These are phyloP conservation scores for Heterodera filipjevi DNA, from an alignment of 2,888 invertebrate species.

Conservation along the genomic window DNA sequence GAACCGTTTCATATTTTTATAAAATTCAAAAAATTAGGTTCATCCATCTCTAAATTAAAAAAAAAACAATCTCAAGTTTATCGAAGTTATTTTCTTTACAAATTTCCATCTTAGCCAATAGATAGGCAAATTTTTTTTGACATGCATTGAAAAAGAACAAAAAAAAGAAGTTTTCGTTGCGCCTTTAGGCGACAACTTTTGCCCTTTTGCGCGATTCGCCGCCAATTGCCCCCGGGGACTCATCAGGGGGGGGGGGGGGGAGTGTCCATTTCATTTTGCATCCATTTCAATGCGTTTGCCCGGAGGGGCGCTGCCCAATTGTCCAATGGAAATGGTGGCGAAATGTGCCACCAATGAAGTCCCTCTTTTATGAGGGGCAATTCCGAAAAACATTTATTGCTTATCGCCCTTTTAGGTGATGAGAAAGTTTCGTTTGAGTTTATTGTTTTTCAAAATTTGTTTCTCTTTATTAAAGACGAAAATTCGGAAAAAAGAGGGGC, in stretches of 20 bases:
- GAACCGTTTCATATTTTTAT: no score
- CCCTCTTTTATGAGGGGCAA: not conserved
- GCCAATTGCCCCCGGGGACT: not conserved
- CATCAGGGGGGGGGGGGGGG: no score
- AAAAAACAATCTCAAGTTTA: no score
- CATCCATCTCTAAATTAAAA: no score
- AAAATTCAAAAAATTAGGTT: no score
- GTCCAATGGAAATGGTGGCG: not conserved
- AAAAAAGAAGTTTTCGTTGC: not conserved
- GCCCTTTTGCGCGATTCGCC: not conserved
- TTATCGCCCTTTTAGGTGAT: not conserved
- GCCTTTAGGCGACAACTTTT: not conserved
- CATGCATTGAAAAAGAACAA: no score
- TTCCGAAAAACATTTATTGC: constrained; percentile 1
- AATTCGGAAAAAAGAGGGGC: no score
- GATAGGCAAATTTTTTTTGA: not conserved
- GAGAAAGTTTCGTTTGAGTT: not conserved
- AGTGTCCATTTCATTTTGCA: not conserved
- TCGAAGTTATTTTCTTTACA: no score
- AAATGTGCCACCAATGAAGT: not conserved
- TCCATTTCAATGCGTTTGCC: not conserved
- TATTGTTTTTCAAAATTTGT: no score
- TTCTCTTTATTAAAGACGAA: no score
- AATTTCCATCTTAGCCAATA: not conserved
- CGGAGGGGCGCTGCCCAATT: not conserved